Evolutionary conservation across 2,113 vertebrate species (phyloP).

Genomic region (Albula goreensis): DNA sequence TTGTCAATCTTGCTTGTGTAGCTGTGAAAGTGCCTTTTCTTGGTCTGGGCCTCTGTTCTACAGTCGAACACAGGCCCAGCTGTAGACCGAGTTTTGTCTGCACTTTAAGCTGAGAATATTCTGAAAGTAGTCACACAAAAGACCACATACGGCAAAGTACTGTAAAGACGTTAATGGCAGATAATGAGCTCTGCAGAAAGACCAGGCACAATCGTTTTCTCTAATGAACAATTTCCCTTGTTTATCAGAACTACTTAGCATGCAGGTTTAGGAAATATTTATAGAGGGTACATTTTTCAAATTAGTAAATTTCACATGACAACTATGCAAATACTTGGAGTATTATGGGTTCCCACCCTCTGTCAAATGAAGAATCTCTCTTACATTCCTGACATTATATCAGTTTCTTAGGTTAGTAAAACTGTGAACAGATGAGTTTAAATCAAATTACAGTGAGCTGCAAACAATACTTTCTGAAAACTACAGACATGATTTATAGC

Average conservation of each 20-base stretch:
- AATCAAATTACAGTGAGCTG: background rate
- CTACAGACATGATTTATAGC: no score
- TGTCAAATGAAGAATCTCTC: background rate
- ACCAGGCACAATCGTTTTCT: background rate
- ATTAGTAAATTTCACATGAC: background rate
- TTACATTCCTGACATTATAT: no score
- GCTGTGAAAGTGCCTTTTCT: background rate
- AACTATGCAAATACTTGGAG: background rate
- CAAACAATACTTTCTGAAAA: no score
- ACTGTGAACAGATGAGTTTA: background rate
- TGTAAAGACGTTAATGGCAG: background rate
- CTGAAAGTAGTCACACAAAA: background rate
- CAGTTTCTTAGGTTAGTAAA: background rate
- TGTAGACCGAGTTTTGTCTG: background rate
- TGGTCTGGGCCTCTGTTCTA: background rate
- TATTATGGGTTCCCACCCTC: background rate
- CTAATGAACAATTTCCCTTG: background rate
- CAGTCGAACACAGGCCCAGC: background rate
- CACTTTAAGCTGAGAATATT: background rate
- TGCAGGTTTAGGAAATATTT: background rate
- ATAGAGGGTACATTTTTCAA: background rate
- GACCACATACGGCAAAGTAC: background rate
- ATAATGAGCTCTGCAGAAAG: background rate
- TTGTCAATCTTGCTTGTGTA: background rate
- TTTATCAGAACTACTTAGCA: background rate